These are phyloP conservation scores for Leuctra nigra DNA, from an alignment of 2,888 invertebrate species.

Conservation along the genomic window DNA sequence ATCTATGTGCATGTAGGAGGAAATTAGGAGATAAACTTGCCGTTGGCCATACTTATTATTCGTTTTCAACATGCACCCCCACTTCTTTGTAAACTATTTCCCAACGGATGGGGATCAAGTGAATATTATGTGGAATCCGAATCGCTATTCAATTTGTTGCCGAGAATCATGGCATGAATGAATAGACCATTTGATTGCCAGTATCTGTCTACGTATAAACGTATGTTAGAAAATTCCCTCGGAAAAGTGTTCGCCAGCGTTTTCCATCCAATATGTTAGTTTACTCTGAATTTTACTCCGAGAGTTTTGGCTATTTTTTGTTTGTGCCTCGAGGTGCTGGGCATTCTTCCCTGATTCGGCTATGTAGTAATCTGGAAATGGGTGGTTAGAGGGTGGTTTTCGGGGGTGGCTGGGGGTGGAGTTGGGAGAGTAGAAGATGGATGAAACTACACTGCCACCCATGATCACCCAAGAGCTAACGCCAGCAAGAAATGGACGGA, in stretches of 20 bases:
- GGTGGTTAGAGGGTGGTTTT: background rate
- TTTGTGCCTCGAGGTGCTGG: too few relatives aligned
- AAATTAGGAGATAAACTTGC: constrained; percentile 15
- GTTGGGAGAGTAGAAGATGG: constrained; percentile 9
- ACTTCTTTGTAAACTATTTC: constrained; percentile 8
- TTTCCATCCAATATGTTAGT: too few relatives aligned
- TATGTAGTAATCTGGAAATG: background rate
- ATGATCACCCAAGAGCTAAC: background rate
- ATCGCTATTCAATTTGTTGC: constrained; percentile 11
- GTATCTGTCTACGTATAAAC: too few relatives aligned
- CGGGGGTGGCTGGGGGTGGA: background rate
- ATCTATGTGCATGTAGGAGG: constrained; percentile 13
- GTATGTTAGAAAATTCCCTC: too few relatives aligned
- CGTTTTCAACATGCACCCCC: background rate
- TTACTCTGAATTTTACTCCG: too few relatives aligned
- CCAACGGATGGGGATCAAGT: constrained; percentile 4
- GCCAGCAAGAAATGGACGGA: constrained; percentile 4
- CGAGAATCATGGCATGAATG: background rate
- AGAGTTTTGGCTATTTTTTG: too few relatives aligned
- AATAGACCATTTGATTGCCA: background rate
- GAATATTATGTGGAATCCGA: constrained; percentile 9
- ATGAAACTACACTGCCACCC: background rate
- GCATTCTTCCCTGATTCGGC: too few relatives aligned
- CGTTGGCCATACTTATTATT: constrained; percentile 15
- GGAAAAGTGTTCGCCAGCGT: too few relatives aligned